Evolutionary conservation across 2,797 vertebrate genomes (phyloP).

Genomic region (Antrozous pallidus): DNA sequence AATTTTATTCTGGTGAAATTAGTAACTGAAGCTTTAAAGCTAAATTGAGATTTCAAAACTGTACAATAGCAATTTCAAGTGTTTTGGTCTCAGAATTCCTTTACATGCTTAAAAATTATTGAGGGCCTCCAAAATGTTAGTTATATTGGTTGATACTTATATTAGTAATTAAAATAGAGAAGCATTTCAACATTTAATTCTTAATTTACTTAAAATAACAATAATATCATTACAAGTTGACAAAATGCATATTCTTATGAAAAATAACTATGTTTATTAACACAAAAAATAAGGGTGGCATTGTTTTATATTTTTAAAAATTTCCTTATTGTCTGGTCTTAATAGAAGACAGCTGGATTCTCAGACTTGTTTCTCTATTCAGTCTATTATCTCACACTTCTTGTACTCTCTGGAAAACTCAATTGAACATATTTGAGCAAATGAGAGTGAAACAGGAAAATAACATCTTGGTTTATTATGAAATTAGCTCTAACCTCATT

Average conservation of each 20-base stretch:
- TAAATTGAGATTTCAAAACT: neutral
- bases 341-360: conserved; percentile 20
- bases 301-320: neutral
- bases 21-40: neutral
- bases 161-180: neutral
- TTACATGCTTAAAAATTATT: neutral
- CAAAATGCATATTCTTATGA: neutral
- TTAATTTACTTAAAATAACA: neutral
- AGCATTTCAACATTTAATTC: neutral
- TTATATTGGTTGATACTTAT: neutral
- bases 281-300: neutral
- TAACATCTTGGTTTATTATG: neutral
- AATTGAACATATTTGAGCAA: neutral
- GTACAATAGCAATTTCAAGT: neutral
- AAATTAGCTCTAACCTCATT: neutral
- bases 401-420: neutral
- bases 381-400: neutral
- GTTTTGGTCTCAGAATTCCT: neutral
- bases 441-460: neutral
- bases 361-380: neutral
- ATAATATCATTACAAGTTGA: neutral
- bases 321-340: neutral
- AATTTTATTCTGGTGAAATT: neutral
- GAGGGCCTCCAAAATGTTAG: neutral
- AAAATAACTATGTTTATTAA: neutral